Conservation (phyloP, 2,797 vertebrate genomes). For the Falco concolor region DNA sequence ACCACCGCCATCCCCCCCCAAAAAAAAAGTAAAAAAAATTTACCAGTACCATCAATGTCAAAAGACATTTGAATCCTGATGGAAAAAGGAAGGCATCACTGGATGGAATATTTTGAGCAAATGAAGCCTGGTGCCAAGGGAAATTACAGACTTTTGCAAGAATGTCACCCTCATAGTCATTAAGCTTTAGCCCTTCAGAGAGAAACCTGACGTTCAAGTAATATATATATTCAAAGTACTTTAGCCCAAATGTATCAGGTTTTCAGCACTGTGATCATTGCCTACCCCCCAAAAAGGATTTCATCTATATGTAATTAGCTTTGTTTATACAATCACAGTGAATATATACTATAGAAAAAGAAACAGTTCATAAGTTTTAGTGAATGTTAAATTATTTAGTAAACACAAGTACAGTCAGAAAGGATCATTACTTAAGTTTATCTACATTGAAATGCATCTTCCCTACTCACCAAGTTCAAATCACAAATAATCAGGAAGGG, state of each 20-base stretch:
- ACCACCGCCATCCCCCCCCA: no score
- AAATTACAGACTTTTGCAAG: slow-evolving; percentile 54
- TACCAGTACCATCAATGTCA: slow-evolving; percentile 32
- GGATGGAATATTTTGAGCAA: slow-evolving; percentile 31
- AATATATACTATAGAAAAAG: neutral
- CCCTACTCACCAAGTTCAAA: neutral
- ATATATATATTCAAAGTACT: neutral
- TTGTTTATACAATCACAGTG: neutral
- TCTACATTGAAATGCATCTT: neutral
- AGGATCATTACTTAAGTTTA: neutral
- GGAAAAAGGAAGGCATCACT: neutral
- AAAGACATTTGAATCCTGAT: slow-evolving; percentile 17
- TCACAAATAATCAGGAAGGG: neutral
- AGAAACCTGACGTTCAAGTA: neutral
- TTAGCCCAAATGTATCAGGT: neutral
- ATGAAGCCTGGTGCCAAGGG: slow-evolving; percentile 49
- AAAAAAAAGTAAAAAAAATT: no score
- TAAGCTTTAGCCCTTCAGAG: slow-evolving; percentile 13
- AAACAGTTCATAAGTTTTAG: neutral
- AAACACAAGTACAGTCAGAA: neutral
- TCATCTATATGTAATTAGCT: neutral
- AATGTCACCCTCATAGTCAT: slow-evolving; percentile 58
- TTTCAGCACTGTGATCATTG: neutral
- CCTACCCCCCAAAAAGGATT: neutral
- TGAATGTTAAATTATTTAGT: neutral